Percentiles rank a stretch among this genome's conserved stretches.
Conservation (phyloP, 2,888 invertebrate species). For the Eupeodes latifasciatus region DNA sequence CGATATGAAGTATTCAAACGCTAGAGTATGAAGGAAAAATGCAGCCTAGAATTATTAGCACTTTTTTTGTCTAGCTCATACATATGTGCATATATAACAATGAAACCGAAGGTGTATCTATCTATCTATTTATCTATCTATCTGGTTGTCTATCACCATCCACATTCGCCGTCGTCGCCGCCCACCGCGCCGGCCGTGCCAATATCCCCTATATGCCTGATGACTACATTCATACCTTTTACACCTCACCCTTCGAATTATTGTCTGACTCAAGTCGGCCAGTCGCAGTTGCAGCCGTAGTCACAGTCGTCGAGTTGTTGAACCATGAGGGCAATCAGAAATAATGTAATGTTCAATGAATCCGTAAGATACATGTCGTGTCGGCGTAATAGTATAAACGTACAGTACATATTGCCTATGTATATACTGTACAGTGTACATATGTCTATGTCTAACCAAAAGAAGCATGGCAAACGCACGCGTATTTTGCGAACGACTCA, state of each 20-base stretch:
- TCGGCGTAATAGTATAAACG: background rate
- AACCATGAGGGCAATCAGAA: conserved; percentile 70
- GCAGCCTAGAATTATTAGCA: conserved; percentile 58
- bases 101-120: conserved; percentile 59
- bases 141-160: conserved; percentile 40
- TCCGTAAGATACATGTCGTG: conserved; percentile 47
- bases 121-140: conserved; percentile 37
- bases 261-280: conserved; percentile 40
- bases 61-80: conserved; percentile 23
- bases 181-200: conserved; percentile 50
- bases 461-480: background rate
- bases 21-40: background rate
- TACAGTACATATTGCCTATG: background rate
- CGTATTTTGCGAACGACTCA: background rate
- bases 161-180: conserved; percentile 33
- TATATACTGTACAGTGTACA: background rate
- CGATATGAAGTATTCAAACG: background rate
- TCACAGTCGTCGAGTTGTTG: conserved; percentile 37
- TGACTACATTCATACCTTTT: background rate
- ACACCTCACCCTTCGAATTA: background rate
- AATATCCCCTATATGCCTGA: conserved; percentile 38
- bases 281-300: background rate
- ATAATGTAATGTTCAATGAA: conserved; percentile 74
- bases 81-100: conserved; percentile 58
- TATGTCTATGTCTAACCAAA: background rate